Percentiles rank a stretch among this genome's conserved stretches.
These are phyloP conservation scores for Cephus runcator DNA, from an alignment of 2,888 invertebrate genomes.

Conservation along the genomic window DNA sequence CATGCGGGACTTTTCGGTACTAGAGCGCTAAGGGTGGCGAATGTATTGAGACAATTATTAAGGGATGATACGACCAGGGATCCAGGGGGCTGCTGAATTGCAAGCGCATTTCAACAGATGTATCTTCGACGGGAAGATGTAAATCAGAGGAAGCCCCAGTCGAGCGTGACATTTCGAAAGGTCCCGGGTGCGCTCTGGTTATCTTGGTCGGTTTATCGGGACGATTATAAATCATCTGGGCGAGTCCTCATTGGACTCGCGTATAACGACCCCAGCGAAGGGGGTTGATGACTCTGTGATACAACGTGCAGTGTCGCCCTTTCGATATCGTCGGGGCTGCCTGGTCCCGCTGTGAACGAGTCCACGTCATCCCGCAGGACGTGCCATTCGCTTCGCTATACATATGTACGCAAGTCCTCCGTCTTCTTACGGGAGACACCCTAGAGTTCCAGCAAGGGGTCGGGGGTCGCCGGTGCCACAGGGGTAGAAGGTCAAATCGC, in stretches of 20 bases:
- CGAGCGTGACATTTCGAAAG: background rate
- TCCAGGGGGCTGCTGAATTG: background rate
- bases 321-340: constrained; percentile 29
- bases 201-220: constrained; percentile 56
- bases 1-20: background rate
- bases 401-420: background rate
- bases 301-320: constrained; percentile 42
- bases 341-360: background rate
- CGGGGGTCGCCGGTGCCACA: background rate
- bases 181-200: constrained; percentile 26
- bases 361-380: constrained; percentile 6
- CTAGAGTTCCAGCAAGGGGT: background rate
- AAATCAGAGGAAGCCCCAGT: constrained; percentile 16
- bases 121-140: constrained; percentile 16
- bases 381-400: background rate
- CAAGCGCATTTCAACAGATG: constrained; percentile 21
- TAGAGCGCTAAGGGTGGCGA: background rate
- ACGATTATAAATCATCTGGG: constrained; percentile 57
- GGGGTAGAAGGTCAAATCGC: constrained; percentile 15
- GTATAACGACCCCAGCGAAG: constrained; percentile 51
- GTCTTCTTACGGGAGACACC: background rate
- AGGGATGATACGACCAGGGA: background rate
- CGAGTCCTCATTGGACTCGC: constrained; percentile 27
- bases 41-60: background rate
- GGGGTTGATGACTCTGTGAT: constrained; percentile 56